Evolutionary conservation across 2,797 vertebrate genomes (phyloP).

Genomic region (Borostomias antarcticus): DNA sequence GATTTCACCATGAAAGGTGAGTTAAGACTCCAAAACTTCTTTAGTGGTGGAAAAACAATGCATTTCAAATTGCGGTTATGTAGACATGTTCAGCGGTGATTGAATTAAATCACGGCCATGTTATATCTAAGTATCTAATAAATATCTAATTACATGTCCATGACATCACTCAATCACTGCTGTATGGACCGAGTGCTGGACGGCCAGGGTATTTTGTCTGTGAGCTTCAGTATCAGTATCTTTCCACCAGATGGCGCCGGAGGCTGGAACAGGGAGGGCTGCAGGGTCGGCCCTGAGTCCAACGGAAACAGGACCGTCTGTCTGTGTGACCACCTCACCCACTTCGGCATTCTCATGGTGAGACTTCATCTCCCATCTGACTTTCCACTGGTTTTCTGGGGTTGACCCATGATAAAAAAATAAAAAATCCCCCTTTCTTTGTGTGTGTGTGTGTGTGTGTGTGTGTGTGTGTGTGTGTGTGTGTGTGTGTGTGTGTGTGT

Average conservation of each 20-base stretch:
- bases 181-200: no score
- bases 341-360: constrained; percentile 96
- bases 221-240: constrained; percentile 37
- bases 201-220: not conserved
- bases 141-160: no score
- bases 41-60: not conserved
- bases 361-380: constrained; percentile 42
- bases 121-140: not conserved
- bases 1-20: constrained; percentile 87
- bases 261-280: constrained; percentile 87
- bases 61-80: no score
- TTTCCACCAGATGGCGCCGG: constrained; percentile 79
- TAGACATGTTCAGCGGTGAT: no score
- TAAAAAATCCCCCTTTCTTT: no score
- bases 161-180: no score
- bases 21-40: constrained; percentile 46
- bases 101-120: no score
- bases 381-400: not conserved
- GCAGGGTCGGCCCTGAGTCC: constrained; percentile 70
- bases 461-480: constrained; percentile 2
- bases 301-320: constrained; percentile 83
- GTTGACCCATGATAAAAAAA: constrained; percentile 1
- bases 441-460: no score
- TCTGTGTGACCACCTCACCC: constrained; percentile 92
- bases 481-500: no score